phyloP scores from a whole-genome alignment of 2,888 invertebrate genomes.

The Hypercompe scribonia region DNA sequence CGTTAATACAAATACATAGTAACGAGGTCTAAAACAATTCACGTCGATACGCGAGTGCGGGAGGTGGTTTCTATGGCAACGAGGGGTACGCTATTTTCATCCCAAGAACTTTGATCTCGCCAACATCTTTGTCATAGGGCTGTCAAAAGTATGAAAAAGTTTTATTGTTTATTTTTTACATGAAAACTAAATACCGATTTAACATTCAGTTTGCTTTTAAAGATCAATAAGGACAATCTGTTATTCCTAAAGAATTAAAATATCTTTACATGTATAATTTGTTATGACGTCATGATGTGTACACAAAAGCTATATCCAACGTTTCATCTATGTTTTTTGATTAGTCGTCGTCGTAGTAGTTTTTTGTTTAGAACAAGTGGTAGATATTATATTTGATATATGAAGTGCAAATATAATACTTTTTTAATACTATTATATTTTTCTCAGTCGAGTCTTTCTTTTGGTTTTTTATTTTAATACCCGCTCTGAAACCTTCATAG shows the following conservation, averaged over 20 bases:
- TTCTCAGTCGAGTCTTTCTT: too few relatives aligned
- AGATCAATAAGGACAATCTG: not conserved
- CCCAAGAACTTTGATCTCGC: conserved; percentile 61
- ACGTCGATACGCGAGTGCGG: conserved; percentile 46
- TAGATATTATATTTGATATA: too few relatives aligned
- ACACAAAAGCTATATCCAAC: not conserved
- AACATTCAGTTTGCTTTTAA: not conserved
- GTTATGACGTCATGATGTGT: too few relatives aligned
- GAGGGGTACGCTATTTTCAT: conserved; percentile 63
- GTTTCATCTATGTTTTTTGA: not conserved
- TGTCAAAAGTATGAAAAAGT: conserved; percentile 40
- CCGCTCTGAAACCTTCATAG: too few relatives aligned
- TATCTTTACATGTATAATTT: not conserved
- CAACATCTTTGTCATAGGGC: conserved; percentile 44
- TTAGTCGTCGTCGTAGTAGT: not conserved
- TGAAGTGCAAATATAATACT: too few relatives aligned
- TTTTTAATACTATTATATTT: too few relatives aligned
- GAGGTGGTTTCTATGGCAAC: conserved; percentile 72
- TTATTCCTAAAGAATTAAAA: too few relatives aligned
- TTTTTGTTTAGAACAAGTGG: too few relatives aligned
- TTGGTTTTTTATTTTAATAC: too few relatives aligned
- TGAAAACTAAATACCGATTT: not conserved
- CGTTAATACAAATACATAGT: conserved; percentile 29
- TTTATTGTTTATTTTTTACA: not conserved
- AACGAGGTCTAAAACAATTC: conserved; percentile 29